Base-by-base conservation (phyloP, 2,797 vertebrate genomes). In the Morelia viridis region DNA sequence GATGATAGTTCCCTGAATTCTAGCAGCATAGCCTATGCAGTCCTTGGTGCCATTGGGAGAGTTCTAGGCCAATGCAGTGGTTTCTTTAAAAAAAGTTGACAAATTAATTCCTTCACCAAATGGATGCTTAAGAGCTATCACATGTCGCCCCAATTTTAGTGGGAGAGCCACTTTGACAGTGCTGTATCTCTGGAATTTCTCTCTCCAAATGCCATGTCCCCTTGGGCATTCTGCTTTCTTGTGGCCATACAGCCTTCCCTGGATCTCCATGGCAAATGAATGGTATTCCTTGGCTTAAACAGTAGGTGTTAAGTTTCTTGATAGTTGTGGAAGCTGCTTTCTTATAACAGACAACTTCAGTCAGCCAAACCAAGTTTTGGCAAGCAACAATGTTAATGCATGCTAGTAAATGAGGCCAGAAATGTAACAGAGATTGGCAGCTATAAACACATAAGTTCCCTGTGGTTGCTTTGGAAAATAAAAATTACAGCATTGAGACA, bases 261-360 rank as follows among this genome's bases (percentile, higher is more conserved):
- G 19, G 35, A 28, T 83, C 86, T 92, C 93, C 88, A 76, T 26
- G 26, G 93, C 89, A 93, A 91, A n/a, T 90, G 83, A 94, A 91
- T 93, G 92, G 87, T 91, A 88, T 93, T 93, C 92, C 94, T 92
- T 90, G 92, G 85, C 85, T 93, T 80, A 87, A 90, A 68, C 92
- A 93, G 28, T 91, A 87, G 28, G 68, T n/a, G 0, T 87, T 92
- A 28, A 76, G 41, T 94, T 95, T 96, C 94, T 92, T 93, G 92
- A 91, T 58, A 41, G 12, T 6, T 10, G 84, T 22, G 71, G 65
- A 93, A 94, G 88, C 87, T 24, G 71, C 85, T 90, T 62, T 94
- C 94, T 88, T 92, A 57, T 91, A 61, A 89, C 64, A 50, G 26
- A 62, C 92, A 76, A 57, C 88, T 94, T 94, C 1, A 35, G 56